Conservation (phyloP, 2,113 vertebrate genomes). For the Nyctereutes procyonoides region DNA sequence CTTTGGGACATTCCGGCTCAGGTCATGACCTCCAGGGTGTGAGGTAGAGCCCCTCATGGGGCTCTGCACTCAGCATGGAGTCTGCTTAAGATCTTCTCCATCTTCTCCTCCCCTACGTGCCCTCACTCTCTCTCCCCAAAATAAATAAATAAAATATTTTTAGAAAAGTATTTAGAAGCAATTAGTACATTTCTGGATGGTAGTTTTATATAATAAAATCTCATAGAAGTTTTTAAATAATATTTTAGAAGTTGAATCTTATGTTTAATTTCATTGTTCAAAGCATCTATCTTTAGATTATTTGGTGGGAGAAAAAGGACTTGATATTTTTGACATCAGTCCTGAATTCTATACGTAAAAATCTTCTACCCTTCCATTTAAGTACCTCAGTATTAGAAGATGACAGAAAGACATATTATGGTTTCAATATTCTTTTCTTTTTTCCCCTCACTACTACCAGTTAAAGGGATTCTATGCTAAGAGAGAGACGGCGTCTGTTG, state of each 20-base stretch:
- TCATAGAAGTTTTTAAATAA: neutral
- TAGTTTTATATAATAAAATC: neutral
- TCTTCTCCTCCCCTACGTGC: neutral
- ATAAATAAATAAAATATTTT: neutral
- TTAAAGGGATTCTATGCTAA: neutral
- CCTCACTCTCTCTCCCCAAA: neutral
- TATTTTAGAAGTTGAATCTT: neutral
- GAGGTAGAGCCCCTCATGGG: neutral
- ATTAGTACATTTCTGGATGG: neutral
- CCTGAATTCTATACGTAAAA: neutral
- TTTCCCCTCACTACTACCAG: neutral
- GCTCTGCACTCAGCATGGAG: neutral
- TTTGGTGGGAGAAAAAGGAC: neutral
- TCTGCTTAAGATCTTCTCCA: neutral
- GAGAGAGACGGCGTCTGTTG: neutral
- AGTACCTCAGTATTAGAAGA: neutral
- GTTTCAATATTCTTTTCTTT: neutral
- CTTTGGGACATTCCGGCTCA: neutral
- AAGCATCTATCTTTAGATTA: neutral
- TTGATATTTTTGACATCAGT: neutral
- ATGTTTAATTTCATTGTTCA: neutral
- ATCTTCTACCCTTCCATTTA: neutral
- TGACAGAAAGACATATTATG: neutral
- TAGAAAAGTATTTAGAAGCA: neutral
- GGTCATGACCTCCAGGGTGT: neutral